Evolutionary conservation across 2,113 vertebrate genomes (phyloP), one percentile per base, ranked within the genome.

Genomic region (Pterophyllum scalare): DNA sequence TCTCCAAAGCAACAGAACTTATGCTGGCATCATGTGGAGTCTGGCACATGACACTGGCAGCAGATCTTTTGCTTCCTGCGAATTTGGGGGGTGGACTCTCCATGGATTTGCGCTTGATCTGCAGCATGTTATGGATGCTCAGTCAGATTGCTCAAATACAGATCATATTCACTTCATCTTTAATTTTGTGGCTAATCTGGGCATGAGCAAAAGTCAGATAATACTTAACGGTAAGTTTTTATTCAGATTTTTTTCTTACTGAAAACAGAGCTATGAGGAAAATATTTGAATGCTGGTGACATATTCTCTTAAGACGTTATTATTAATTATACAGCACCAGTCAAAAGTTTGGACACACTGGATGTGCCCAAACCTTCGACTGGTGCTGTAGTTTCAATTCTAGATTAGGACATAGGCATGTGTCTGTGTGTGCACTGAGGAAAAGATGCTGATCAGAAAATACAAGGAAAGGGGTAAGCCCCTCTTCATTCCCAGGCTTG

Each of bases 61-160:
- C 52, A 54, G 46, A 46, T 72, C 67, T 9, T 72, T 5, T 72
- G 46, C 26, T 6, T 72, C 49, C 67, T 54, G 67, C 54, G 67
- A 26, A 46, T 72, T 72, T 72, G 26, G 7, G 17, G 65, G 26
- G 26, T 6, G 6, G 46, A 72, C 54, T 72, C 65, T 70, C 43
- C 17, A 13, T 20, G 43, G 46, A 72, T 54, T n/a, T 72, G 46
- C 19, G 11, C 46, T 54, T 54, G 67, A 54, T 72, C 46, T 46
- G n/a, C 67, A 72, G 67, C 67, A 72, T 72, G 67, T 72, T 26
- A 11, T 54, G 13, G 43, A 72, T 72, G 46, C 46, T 72, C 67
- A 52, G 15, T 54, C 19, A 33, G 26, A 72, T n/a, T 72, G 46
- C 46, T 33, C 67, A 2, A 14, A n/a, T 26, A n/a, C 19, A 54